Evolutionary conservation across 2,888 invertebrate species (phyloP).

Genomic region (Caenorhabditis sp.): DNA sequence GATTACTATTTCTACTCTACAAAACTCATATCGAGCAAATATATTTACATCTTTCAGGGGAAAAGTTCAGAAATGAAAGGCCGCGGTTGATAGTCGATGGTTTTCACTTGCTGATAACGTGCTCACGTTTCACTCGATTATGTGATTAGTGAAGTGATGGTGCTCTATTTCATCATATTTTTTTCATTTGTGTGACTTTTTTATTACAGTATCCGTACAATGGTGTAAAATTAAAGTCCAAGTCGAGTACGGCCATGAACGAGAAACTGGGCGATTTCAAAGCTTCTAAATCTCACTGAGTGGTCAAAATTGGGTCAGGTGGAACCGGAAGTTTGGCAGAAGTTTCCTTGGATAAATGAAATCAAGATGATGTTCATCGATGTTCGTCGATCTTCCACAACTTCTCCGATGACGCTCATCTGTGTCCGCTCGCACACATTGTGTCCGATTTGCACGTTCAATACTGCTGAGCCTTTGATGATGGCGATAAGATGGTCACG

Average conservation of each 20-base stretch:
- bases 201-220: no score
- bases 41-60: background rate
- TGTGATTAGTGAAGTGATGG: slow-evolving; percentile 50
- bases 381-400: slow-evolving; percentile 30
- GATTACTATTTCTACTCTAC: no score
- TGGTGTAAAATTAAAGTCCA: no score
- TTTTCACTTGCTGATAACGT: slow-evolving; percentile 37
- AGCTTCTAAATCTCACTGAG: slow-evolving; percentile 2
- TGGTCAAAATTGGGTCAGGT: slow-evolving; percentile 42
- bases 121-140: slow-evolving; percentile 52
- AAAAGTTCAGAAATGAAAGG: slow-evolving; percentile 59
- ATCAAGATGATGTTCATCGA: slow-evolving; percentile 7
- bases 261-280: background rate
- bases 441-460: slow-evolving; percentile 31
- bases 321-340: slow-evolving; percentile 30
- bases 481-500: slow-evolving; percentile 41
- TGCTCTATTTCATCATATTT: slow-evolving; percentile 27
- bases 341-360: no score
- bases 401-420: slow-evolving; percentile 26
- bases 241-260: no score
- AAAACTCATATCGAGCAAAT: no score
- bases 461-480: slow-evolving; percentile 10
- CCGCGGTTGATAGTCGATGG: slow-evolving; percentile 40
- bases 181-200: background rate
- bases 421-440: slow-evolving; percentile 3